Percentiles rank a stretch among this genome's conserved stretches.
Conservation (phyloP, 2,797 vertebrate genomes). For the Astyanax mexicanus region DNA sequence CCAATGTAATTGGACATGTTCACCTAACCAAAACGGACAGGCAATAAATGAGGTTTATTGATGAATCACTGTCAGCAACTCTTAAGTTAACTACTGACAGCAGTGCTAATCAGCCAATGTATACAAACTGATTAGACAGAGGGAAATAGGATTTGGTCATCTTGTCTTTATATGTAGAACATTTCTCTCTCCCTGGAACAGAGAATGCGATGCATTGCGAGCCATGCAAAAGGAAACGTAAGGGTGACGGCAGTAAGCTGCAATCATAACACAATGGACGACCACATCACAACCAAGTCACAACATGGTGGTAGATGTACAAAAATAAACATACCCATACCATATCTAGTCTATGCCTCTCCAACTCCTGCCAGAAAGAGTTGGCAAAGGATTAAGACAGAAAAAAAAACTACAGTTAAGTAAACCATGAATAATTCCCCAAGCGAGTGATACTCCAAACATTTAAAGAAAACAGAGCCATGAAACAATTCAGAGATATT, state of each 20-base stretch:
- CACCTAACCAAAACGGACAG: too few species aligned
- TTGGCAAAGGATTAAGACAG: constrained; percentile 94
- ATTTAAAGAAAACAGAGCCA: constrained; percentile 22
- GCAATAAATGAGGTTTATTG: too few species aligned
- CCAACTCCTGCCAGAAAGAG: constrained; percentile 99
- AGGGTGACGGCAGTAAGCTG: constrained; percentile 89
- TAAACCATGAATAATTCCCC: constrained; percentile 61
- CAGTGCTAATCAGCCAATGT: not conserved
- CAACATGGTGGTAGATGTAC: constrained; percentile 94
- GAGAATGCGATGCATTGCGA: constrained; percentile 83
- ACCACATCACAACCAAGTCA: constrained; percentile 93
- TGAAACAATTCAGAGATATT: not conserved
- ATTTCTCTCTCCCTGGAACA: constrained; percentile 45
- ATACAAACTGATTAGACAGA: not conserved
- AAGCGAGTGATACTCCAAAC: constrained; percentile 15
- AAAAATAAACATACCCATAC: constrained; percentile 99
- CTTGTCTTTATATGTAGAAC: constrained; percentile 15
- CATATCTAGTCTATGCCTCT: constrained; percentile 99
- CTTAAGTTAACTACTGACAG: too few species aligned
- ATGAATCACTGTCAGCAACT: too few species aligned
- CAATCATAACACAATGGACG: constrained; percentile 88
- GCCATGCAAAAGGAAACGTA: constrained; percentile 91
- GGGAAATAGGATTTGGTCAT: too few species aligned
- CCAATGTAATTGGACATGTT: too few species aligned
- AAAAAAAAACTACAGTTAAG: constrained; percentile 71